Base-by-base conservation (phyloP, 2,113 vertebrate species). In the Urocitellus parryii region DNA sequence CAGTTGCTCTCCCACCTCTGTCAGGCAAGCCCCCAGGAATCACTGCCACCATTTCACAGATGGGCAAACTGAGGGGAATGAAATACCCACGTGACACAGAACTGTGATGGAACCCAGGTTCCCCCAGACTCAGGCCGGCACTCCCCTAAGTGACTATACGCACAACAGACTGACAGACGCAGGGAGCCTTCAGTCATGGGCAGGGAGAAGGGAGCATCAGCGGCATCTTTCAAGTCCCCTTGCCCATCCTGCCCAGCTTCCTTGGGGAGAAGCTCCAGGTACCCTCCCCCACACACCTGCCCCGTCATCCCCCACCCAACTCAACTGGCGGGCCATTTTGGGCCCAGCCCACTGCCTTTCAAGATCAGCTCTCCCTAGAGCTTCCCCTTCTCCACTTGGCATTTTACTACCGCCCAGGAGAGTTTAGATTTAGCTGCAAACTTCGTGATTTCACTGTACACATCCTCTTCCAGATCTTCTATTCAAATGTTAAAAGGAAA, bases 401-500 rank as follows among this genome's bases (percentile, higher is more conserved):
- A 96, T 92, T 93, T 96, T 74, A 83, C 79, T 83, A 80, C 65
- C 51, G 68, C 51, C 79, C 91, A 78, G 90, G 72, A 88, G 93
- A 92, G 84, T 91, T 96, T 88, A 67, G 65, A 90, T 74, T 87
- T 74, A 77, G 85, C 91, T 87, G 90, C 37, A 77, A 91, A 97
- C 92, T 90, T 81, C 79, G 32, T 80, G 42, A 82, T 92, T 95
- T 96, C 96, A 87, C 89, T 91, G 51, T 91, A 90, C 80, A 87
- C 48, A 94, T 51, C 56, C 87, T 94, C 78, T 93, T 93, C 93
- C 93, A 96, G 87, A 88, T 94, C 96, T 93, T 96, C 95, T 90
- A 97, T 96, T 97, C 96, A 96, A 96, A 94, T 96, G 91, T 87
- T 42, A 82, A 37, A 37, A 37, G 73, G 78, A 90, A 68, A 93